Conservation (phyloP, 2,797 vertebrate genomes). For the Distichodus sexfasciatus region DNA sequence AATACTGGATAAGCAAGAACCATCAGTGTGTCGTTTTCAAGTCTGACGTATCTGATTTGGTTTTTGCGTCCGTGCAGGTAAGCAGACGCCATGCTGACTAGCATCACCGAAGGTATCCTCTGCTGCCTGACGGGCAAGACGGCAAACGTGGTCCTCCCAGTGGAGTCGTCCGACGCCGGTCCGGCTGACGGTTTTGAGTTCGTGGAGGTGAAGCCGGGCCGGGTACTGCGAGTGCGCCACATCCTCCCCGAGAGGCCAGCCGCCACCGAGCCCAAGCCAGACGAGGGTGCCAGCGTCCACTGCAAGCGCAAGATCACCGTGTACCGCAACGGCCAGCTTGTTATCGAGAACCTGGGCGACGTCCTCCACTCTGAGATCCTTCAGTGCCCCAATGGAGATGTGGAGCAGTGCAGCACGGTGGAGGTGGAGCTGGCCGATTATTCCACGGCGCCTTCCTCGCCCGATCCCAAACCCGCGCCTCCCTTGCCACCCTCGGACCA, state of each 20-base stretch:
- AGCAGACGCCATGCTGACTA: conserved; percentile 84
- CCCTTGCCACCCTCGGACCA: conserved; percentile 57
- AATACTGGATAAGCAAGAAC: too few relatives aligned
- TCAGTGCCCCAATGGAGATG: conserved; percentile 80
- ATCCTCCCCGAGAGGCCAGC: conserved; percentile 64
- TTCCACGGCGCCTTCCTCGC: conserved; percentile 68
- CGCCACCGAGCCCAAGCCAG: conserved; percentile 45
- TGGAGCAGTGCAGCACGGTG: conserved; percentile 78
- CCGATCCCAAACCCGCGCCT: conserved; percentile 63
- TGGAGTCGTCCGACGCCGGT: conserved; percentile 77
- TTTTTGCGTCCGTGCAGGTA: conserved; percentile 31
- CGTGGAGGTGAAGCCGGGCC: conserved; percentile 92
- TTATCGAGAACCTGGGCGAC: conserved; percentile 92
- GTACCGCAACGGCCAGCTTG: conserved; percentile 90
- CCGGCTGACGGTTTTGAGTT: conserved; percentile 84
- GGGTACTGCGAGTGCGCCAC: conserved; percentile 87
- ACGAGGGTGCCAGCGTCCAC: conserved; percentile 70
- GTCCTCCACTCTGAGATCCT: conserved; percentile 84
- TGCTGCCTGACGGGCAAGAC: conserved; percentile 93
- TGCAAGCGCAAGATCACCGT: conserved; percentile 93
- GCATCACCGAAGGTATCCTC: conserved; percentile 87
- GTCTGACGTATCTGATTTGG: too few relatives aligned
- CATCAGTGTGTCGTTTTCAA: too few relatives aligned
- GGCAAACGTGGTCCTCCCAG: conserved; percentile 81
- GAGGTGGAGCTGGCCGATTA: conserved; percentile 85